Conservation (phyloP, 2,113 vertebrate genomes). For the Crotalus helleri region DNA sequence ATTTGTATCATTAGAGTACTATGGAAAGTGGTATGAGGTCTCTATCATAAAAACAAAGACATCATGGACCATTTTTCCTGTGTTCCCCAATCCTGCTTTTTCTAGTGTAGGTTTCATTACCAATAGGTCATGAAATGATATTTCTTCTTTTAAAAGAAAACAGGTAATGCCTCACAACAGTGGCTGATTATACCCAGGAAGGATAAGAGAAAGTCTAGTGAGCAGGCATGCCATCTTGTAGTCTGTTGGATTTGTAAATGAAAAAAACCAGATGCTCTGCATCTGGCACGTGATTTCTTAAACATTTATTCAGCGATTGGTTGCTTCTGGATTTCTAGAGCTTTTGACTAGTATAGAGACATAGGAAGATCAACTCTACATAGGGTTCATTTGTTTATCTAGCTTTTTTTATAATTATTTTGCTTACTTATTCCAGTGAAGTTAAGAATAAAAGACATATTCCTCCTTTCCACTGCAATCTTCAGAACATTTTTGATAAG, state of each 20-base stretch:
- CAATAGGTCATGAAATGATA: neutral
- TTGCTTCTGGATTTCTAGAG: neutral
- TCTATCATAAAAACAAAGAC: slow-evolving; percentile 2
- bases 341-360: neutral
- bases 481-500: neutral
- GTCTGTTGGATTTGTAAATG: neutral
- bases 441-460: neutral
- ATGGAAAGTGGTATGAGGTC: neutral
- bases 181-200: neutral
- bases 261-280: neutral
- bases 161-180: neutral
- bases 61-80: neutral
- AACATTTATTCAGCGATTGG: neutral
- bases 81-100: neutral
- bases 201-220: neutral
- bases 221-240: neutral
- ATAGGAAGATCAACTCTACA: neutral
- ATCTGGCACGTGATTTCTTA: neutral
- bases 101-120: neutral
- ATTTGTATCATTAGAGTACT: neutral
- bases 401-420: neutral
- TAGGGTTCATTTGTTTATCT: neutral
- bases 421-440: neutral
- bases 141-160: slow-evolving; percentile 24
- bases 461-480: neutral